Evolutionary conservation across 1,140 invertebrate species (phyloP), one percentile per base, ranked within the genome.

Genomic region (Euwallacea fornicatus): DNA sequence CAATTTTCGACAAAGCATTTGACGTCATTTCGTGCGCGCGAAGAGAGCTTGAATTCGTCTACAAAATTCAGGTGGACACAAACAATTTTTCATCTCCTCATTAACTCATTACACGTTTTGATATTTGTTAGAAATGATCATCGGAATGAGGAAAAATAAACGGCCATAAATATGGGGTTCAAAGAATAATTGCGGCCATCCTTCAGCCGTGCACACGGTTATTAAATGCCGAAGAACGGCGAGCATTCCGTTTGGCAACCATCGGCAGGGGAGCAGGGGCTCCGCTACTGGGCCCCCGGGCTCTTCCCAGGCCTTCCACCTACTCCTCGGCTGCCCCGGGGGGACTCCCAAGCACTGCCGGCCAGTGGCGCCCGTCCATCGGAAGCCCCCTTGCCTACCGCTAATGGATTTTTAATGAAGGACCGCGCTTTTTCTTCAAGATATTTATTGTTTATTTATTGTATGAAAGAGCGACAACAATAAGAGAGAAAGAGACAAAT

Each of bases 261-360:
- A 62, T 62, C 68, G 62, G 63, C 63, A 55, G 63, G 63, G 60
- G 65, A 61, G 66, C 66, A 60, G 56, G 66, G 58, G 66, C 66
- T 66, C 66, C 73, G 73, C 73, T 74, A 74, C 73, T 68, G 69
- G 56, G 64, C 69, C 73, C 73, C 73, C 69, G 65, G 69, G 69
- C 69, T 70, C 73, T 74, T 74, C 70, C 73, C 73, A 70, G 66
- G 69, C 73, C 69, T 74, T 74, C 73, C 73, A 74, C 69, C 73
- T 71, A 71, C 69, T 68, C 64, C 42, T 42, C 53, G 62, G 65
- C 61, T 74, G 43, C 69, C 73, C 73, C 63, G 69, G 55, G 73
- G 73, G 73, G 64, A 68, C 73, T 74, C 73, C 69, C 73, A 74
- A 54, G 63, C 63, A 53, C 58, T 47, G 56, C 16, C 9, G 44